Evolutionary conservation across 1,140 invertebrate species (phyloP).

Genomic region (Brachionus koreanus): DNA sequence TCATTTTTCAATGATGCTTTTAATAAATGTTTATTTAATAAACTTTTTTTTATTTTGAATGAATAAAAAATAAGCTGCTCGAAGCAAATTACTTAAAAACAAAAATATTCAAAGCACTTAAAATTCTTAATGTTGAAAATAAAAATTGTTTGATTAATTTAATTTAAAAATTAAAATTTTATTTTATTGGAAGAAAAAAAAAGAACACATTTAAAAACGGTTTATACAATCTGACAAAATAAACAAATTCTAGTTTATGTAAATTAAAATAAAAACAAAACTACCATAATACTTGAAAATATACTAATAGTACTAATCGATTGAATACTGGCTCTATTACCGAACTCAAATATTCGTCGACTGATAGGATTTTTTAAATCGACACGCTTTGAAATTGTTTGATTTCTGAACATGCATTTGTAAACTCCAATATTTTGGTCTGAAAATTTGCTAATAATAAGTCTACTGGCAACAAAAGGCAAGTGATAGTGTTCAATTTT

Average conservation of each 20-base stretch:
- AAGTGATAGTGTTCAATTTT: constrained; percentile 1
- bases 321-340: neutral
- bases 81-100: neutral
- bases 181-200: neutral
- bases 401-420: constrained; percentile 16
- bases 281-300: neutral
- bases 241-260: neutral
- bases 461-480: neutral
- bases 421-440: neutral
- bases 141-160: neutral
- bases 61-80: neutral
- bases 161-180: neutral
- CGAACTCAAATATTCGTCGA: constrained; percentile 18
- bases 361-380: neutral
- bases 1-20: neutral
- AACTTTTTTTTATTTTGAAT: neutral
- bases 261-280: neutral
- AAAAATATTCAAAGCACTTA: neutral
- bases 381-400: neutral
- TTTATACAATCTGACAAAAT: neutral
- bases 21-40: neutral
- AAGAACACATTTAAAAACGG: neutral
- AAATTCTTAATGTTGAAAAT: neutral
- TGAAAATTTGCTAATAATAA: neutral
- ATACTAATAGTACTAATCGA: neutral